Conservation (phyloP, 1,140 invertebrate species). For the Spodoptera frugiperda region DNA sequence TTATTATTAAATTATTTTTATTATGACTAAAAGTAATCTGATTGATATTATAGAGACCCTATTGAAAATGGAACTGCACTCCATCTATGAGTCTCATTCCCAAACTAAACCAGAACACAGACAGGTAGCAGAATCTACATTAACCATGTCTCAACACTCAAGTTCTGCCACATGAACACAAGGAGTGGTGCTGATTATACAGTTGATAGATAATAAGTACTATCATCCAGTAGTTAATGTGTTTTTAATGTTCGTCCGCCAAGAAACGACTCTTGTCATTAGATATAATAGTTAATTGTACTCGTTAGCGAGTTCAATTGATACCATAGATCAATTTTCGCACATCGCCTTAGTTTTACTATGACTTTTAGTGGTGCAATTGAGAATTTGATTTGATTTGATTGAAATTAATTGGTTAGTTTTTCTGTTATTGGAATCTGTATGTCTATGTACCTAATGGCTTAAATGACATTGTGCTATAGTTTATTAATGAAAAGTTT, state of each 20-base stretch:
- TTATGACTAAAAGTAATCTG: no score
- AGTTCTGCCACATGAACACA: constrained; percentile 19
- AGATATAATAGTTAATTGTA: constrained; percentile 21
- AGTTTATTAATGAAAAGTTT: no score
- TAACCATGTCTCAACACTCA: background rate
- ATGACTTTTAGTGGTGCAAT: constrained; percentile 25
- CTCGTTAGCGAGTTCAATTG: constrained; percentile 35
- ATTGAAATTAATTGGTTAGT: constrained; percentile 3
- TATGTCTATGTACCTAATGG: background rate
- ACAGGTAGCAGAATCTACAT: no score
- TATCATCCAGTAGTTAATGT: constrained; percentile 40
- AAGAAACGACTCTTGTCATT: constrained; percentile 18
- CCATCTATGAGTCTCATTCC: no score
- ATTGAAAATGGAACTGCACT: no score
- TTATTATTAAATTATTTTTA: no score
- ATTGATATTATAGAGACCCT: no score
- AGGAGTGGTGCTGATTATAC: constrained; percentile 32
- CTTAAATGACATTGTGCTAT: no score
- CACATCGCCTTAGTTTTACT: background rate
- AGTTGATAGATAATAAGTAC: constrained; percentile 33
- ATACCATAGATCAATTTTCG: constrained; percentile 27
- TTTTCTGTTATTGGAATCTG: background rate
- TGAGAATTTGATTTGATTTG: background rate
- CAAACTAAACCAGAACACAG: no score
- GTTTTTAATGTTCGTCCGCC: constrained; percentile 41